These are phyloP conservation scores for Rhadina sibilatrix DNA, from an alignment of 2,113 vertebrate genomes.

Conservation along the genomic window DNA sequence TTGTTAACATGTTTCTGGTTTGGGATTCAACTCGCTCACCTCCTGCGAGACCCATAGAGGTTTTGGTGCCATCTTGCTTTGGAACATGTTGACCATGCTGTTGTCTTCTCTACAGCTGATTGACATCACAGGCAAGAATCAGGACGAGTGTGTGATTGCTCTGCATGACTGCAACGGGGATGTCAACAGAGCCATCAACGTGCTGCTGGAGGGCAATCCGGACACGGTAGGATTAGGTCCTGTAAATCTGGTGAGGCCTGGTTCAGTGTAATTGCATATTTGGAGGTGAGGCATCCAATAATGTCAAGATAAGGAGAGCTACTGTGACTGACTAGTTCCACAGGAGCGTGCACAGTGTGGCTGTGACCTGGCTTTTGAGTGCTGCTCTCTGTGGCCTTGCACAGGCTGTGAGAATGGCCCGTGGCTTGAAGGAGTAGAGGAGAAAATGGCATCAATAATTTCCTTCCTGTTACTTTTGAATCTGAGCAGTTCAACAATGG, in stretches of 20 bases:
- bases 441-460: neutral
- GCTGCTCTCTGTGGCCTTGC: neutral
- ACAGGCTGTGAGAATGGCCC: accelerated
- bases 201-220: slow-evolving; percentile 95
- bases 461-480: neutral
- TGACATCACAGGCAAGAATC: slow-evolving; percentile 98
- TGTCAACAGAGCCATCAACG: slow-evolving; percentile 97
- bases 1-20: neutral
- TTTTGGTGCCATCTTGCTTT: neutral
- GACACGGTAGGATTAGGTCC: slow-evolving; percentile 85
- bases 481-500: neutral
- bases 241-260: neutral
- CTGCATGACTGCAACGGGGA: slow-evolving; percentile 98
- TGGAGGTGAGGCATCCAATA: neutral
- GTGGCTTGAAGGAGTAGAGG: neutral
- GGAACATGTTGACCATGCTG: neutral
- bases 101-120: slow-evolving; percentile 80
- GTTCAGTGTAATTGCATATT: neutral
- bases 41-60: neutral
- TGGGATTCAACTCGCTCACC: neutral
- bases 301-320: neutral
- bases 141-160: slow-evolving; percentile 98
- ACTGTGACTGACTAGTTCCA: neutral
- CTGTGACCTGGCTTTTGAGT: neutral
- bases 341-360: too few species aligned